Percentiles rank a stretch among this genome's conserved stretches.
phyloP scores from a whole-genome alignment of 2,113 vertebrate genomes.

The Sclerurus mexicanus region DNA sequence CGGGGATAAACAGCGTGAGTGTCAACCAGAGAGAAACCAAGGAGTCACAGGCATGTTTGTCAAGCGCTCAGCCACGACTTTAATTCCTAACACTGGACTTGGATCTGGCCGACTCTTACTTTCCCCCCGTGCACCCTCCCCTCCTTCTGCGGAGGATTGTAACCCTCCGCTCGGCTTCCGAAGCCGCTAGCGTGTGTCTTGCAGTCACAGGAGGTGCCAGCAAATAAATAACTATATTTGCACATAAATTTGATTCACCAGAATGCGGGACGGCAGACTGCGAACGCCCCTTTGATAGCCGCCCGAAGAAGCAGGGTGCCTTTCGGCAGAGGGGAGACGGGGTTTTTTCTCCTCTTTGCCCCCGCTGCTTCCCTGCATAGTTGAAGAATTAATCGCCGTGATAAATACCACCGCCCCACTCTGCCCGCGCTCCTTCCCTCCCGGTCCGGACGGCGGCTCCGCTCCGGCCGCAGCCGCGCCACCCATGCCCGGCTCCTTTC shows the following conservation, averaged over 20 bases:
- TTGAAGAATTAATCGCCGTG: slow-evolving; percentile 4
- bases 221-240: slow-evolving; percentile 33
- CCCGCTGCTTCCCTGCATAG: not conserved
- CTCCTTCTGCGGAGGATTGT: not conserved
- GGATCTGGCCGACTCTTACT: slow-evolving; percentile 56
- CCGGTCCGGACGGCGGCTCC: not conserved
- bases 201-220: not conserved
- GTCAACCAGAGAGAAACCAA: not conserved
- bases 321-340: not conserved
- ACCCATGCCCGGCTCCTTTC: not conserved
- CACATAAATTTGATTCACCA: slow-evolving; percentile 19
- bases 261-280: not conserved
- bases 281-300: not conserved
- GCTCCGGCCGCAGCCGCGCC: not conserved
- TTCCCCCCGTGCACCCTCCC: not conserved
- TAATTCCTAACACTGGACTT: slow-evolving; percentile 79
- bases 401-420: not conserved
- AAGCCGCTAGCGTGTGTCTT: not conserved
- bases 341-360: not conserved
- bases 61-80: slow-evolving; percentile 19
- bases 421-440: not conserved
- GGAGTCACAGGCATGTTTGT: slow-evolving; percentile 3
- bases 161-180: slow-evolving; percentile 36
- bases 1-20: not conserved
- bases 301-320: slow-evolving; percentile 1